These are phyloP conservation scores for Aspidoscelis tigris DNA, from an alignment of 2,113 vertebrate genomes.

Conservation along the genomic window DNA sequence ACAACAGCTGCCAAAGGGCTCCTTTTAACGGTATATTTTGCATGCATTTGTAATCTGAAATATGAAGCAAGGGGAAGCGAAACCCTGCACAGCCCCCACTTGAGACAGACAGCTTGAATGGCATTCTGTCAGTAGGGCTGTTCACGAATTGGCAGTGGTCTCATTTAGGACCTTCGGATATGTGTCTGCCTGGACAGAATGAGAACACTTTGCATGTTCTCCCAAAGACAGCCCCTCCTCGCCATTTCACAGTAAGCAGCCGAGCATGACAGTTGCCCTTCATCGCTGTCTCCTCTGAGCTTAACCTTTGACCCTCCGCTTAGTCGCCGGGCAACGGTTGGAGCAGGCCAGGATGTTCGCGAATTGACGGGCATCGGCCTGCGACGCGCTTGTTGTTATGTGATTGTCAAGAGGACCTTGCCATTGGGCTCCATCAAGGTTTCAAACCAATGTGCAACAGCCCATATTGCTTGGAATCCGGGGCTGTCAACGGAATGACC, in stretches of 20 bases:
- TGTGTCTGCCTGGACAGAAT: constrained; percentile 83
- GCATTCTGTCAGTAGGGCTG: constrained; percentile 90
- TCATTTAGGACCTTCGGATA: constrained; percentile 85
- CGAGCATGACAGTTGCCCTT: constrained; percentile 98
- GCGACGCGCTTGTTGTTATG: constrained; percentile 89
- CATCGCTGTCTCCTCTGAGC: constrained; percentile 91
- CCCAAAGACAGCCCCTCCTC: constrained; percentile 87
- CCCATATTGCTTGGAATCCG: constrained; percentile 87
- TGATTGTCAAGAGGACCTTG: constrained; percentile 86
- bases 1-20: constrained; percentile 57
- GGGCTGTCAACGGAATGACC: constrained; percentile 87
- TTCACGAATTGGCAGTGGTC: constrained; percentile 83
- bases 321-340: constrained; percentile 75
- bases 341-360: constrained; percentile 77
- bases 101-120: constrained; percentile 87
- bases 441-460: constrained; percentile 88
- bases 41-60: constrained; percentile 87
- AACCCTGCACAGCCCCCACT: constrained; percentile 55
- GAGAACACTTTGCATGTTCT: constrained; percentile 89
- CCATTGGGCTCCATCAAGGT: constrained; percentile 80
- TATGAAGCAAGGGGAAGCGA: constrained; percentile 26
- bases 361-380: constrained; percentile 88
- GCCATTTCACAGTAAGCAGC: constrained; percentile 79
- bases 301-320: constrained; percentile 93
- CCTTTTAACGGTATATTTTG: constrained; percentile 81